These are phyloP conservation scores for Asbolus verrucosus DNA, from an alignment of 1,140 invertebrate genomes.

Conservation along the genomic window DNA sequence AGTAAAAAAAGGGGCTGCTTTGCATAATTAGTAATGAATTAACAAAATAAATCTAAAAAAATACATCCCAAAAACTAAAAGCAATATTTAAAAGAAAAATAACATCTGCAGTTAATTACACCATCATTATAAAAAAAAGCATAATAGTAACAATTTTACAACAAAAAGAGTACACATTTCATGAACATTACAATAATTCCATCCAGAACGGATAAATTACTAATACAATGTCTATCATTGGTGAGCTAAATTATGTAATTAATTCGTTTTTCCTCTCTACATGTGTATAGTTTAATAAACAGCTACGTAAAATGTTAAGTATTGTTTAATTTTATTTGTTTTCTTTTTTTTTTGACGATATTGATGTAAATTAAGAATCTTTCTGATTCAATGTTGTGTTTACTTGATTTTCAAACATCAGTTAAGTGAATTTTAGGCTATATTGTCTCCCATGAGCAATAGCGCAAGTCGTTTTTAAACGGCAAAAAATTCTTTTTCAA, in stretches of 20 bases:
- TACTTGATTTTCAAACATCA: constrained; percentile 22
- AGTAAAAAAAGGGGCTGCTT: constrained; percentile 22
- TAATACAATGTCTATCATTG: constrained; percentile 47
- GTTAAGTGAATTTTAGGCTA: constrained; percentile 47
- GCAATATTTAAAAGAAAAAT: constrained; percentile 9
- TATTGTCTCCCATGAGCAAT: constrained; percentile 58
- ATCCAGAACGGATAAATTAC: constrained; percentile 51
- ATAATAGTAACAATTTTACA: constrained; percentile 49
- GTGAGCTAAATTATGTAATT: constrained; percentile 56
- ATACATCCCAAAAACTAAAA: constrained; percentile 28
- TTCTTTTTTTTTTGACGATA: constrained; percentile 48
- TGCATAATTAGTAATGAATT: constrained; percentile 31
- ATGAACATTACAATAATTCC: constrained; percentile 53
- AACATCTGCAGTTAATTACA: constrained; percentile 18
- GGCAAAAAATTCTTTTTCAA: constrained; percentile 22
- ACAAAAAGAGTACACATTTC: constrained; percentile 52
- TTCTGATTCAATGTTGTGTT: constrained; percentile 19
- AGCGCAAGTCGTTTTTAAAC: constrained; percentile 43
- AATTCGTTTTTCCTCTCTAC: constrained; percentile 39
- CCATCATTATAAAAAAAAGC: constrained; percentile 31
- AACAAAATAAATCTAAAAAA: constrained; percentile 24
- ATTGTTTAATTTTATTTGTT: constrained; percentile 45
- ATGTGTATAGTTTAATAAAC: constrained; percentile 50
- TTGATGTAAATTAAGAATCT: constrained; percentile 26
- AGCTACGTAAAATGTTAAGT: constrained; percentile 53